Evolutionary conservation across 2,797 vertebrate genomes (phyloP).

Genomic region (Danio choprae): DNA sequence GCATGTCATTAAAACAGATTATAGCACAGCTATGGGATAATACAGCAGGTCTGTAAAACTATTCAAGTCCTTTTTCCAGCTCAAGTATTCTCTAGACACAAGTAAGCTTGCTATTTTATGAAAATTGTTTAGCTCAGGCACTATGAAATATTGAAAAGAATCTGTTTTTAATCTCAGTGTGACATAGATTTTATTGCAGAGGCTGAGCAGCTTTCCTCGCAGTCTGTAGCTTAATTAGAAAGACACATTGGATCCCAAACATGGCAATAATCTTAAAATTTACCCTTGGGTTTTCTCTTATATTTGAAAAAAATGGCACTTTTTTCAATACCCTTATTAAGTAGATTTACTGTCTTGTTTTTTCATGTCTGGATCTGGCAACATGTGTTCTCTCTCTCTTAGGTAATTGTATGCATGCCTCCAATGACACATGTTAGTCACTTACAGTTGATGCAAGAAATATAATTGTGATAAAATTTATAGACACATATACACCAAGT

Average conservation of each 20-base stretch:
- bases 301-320: conserved; percentile 47
- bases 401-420: conserved; percentile 37
- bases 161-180: conserved; percentile 54
- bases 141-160: conserved; percentile 44
- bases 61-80: conserved; percentile 49
- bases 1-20: conserved; percentile 53
- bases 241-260: conserved; percentile 45
- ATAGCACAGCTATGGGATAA: conserved; percentile 30
- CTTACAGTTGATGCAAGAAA: conserved; percentile 37
- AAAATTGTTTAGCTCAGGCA: conserved; percentile 53
- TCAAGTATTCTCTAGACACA: conserved; percentile 38
- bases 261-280: conserved; percentile 48
- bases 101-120: conserved; percentile 36
- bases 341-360: conserved; percentile 62
- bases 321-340: conserved; percentile 50
- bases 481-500: too few relatives aligned
- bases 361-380: conserved; percentile 42
- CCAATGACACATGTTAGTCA: conserved; percentile 34
- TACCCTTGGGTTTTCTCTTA: conserved; percentile 31
- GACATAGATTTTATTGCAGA: conserved; percentile 50
- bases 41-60: conserved; percentile 45
- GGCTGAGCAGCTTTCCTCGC: conserved; percentile 29
- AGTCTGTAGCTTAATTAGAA: conserved; percentile 50
- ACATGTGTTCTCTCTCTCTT: conserved; percentile 44
- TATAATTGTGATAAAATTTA: too few relatives aligned